Conservation (phyloP, 2,113 vertebrate genomes). For the Pica pica region DNA sequence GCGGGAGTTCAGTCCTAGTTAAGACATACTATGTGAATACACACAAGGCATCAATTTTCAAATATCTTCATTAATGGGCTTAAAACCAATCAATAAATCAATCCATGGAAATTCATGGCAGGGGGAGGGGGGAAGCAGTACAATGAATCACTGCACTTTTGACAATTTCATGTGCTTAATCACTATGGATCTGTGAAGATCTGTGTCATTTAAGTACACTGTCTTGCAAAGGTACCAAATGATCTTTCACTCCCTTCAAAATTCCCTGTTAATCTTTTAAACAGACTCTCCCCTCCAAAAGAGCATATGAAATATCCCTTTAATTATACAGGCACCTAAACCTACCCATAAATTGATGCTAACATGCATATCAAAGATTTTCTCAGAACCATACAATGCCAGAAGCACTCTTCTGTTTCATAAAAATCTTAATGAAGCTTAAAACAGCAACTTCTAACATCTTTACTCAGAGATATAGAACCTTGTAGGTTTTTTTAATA, state of each 20-base stretch:
- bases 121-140: neutral
- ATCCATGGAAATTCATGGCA: neutral
- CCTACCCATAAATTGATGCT: neutral
- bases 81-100: neutral
- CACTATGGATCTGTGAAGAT: neutral
- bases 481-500: neutral
- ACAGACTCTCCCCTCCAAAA: neutral
- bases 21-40: neutral
- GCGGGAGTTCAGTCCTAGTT: neutral
- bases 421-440: constrained; percentile 44
- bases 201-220: neutral
- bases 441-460: neutral
- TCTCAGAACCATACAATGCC: neutral
- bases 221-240: neutral
- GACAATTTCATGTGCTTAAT: neutral
- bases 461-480: neutral
- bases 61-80: neutral
- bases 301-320: neutral
- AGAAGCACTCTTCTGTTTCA: constrained; percentile 13
- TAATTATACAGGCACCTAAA: neutral
- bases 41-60: neutral
- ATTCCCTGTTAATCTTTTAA: neutral
- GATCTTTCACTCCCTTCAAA: neutral
- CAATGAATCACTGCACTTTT: neutral
- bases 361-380: constrained; percentile 27